Base-by-base conservation (phyloP, 2,797 vertebrate genomes). In the Anas bernieri region DNA sequence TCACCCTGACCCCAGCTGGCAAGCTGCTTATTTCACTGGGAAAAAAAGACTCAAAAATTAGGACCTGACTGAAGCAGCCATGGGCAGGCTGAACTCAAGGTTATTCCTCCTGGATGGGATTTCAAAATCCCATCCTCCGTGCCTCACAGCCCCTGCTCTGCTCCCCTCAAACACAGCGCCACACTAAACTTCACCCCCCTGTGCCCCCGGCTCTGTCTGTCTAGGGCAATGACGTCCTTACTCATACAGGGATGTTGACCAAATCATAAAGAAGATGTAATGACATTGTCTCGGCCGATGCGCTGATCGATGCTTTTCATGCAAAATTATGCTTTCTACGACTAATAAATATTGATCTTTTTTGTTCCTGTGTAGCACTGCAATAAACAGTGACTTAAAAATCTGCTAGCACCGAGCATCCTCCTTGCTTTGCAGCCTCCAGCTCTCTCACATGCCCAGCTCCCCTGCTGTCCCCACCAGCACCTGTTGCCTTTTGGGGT, bases 331-430 rank as follows among this genome's bases (percentile, higher is more conserved):
- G 94, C 93, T 96, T 96, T 94, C 82, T 97, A 94, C 13, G 30
- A 86, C 97, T 96, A 91, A 95, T 97, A 97, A 96, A 95, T 94
- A 90, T 97, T 94, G 97, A 96, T 94, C 91, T 63, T 74, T 91
- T 93, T 69, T 87, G 83, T 79, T 96, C 74, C 89, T 92, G 59
- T 88, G 92, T 48, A 94, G 90, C 94, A 72, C 92, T 84, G 95
- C 96, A 94, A 86, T 96, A 93, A 90, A 89, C 86, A 94, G 72
- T 41, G 56, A 25, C 75, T 93, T 82, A 86, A 94, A 66, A 35
- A 81, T 66, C 90, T 81, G n/a, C 72, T 82, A 95, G 82, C 77
- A 55, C 54, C 39, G 66, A 95, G 76, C 33, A 75, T 30, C 45
- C 52, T 43, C 64, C 12, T 46, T 0, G 0, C 26, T 67, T 82